Evolutionary conservation across 2,113 vertebrate genomes (phyloP).

Genomic region (Synodontis membranacea): DNA sequence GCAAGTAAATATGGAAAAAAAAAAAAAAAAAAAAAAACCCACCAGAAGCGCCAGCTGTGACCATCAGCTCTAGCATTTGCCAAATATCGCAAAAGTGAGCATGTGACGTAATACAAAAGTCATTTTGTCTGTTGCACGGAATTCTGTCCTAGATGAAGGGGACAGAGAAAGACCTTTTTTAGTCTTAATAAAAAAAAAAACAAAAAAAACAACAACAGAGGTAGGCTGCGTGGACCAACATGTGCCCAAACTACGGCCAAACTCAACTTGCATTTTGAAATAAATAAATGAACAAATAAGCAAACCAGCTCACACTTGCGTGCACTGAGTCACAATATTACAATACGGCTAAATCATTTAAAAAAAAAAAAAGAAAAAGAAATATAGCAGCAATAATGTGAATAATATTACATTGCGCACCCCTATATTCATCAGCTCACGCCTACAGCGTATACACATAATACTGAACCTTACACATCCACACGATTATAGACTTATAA

Average conservation of each 20-base stretch:
- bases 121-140: not conserved
- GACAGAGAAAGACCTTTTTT: no score
- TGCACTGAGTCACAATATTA: not conserved
- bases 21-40: no score
- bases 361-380: no score
- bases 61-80: no score
- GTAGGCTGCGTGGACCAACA: no score
- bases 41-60: not conserved
- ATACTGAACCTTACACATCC: no score
- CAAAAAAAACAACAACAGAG: no score
- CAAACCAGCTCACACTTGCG: not conserved
- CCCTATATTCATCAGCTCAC: not conserved
- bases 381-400: not conserved
- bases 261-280: not conserved
- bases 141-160: not conserved
- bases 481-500: not conserved
- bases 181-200: not conserved
- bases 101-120: not conserved
- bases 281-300: not conserved
- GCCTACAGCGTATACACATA: not conserved
- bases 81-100: not conserved
- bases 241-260: not conserved
- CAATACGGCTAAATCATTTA: not conserved
- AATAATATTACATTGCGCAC: not conserved
- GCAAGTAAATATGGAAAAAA: not conserved